Evolutionary conservation across 2,888 invertebrate genomes (phyloP).

Genomic region (Hypercompe scribonia): DNA sequence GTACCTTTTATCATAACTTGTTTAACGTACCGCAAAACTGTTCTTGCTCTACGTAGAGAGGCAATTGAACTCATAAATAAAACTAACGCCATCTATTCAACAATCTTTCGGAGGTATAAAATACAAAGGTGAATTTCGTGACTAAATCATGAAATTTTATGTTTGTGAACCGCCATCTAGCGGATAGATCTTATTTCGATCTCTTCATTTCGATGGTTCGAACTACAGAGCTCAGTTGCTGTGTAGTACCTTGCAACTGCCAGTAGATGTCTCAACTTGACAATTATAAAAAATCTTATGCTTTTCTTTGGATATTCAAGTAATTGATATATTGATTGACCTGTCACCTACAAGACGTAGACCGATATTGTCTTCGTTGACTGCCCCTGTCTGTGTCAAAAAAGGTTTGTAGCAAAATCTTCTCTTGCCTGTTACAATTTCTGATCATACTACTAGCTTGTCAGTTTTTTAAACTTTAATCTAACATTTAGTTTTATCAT

Average conservation of each 20-base stretch:
- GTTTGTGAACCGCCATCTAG: conserved; percentile 8
- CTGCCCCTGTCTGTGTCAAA: too few species aligned
- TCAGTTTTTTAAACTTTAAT: too few species aligned
- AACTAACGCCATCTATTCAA: conserved; percentile 64
- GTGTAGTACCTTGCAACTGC: not conserved
- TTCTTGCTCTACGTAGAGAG: conserved; percentile 58
- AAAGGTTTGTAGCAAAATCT: too few species aligned
- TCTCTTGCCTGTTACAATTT: too few species aligned
- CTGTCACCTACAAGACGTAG: too few species aligned
- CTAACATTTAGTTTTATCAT: too few species aligned
- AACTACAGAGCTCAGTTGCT: not conserved
- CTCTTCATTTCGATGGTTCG: not conserved
- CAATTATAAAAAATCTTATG: too few species aligned
- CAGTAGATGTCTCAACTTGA: conserved; percentile 5
- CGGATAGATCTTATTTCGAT: not conserved
- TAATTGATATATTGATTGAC: too few species aligned
- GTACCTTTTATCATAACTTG: conserved; percentile 10
- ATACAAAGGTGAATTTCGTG: not conserved
- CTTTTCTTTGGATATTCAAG: too few species aligned
- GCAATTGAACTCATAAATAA: conserved; percentile 82
- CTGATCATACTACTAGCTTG: too few species aligned
- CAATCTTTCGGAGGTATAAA: not conserved
- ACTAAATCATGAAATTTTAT: not conserved
- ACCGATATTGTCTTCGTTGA: too few species aligned
- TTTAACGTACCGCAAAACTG: conserved; percentile 13